Percentiles rank a stretch among this genome's conserved stretches.
Conservation (phyloP, 2,113 vertebrate species). For the Chrysochloris asiatica region DNA sequence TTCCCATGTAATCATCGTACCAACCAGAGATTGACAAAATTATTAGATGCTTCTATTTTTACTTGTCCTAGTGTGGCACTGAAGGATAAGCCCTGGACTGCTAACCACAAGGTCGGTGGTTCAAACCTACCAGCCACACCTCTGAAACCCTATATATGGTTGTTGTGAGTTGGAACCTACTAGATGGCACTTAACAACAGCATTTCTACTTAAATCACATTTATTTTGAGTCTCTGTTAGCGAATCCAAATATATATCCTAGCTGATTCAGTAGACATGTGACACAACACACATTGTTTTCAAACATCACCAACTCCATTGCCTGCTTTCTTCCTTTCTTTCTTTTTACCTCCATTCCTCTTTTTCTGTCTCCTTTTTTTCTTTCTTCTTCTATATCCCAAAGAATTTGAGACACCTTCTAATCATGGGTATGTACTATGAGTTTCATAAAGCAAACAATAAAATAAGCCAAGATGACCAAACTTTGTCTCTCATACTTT, state of each 20-base stretch:
- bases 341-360: not conserved
- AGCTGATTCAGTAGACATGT: not conserved
- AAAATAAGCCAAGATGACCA: too few relatives aligned
- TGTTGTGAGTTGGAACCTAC: too few relatives aligned
- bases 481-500: too few relatives aligned
- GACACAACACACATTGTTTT: not conserved
- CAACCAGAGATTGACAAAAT: too few relatives aligned
- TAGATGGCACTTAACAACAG: too few relatives aligned
- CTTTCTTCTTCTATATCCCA: not conserved
- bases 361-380: not conserved
- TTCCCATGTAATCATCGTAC: not conserved
- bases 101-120: too few relatives aligned
- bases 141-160: too few relatives aligned
- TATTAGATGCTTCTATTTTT: not conserved
- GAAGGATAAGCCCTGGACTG: too few relatives aligned
- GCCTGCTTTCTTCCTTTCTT: not conserved
- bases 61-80: not conserved
- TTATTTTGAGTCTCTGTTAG: slow-evolving; percentile 2
- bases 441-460: slow-evolving; percentile 41
- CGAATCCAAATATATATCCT: slow-evolving; percentile 3
- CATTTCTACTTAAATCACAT: not conserved
- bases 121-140: too few relatives aligned
- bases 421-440: not conserved
- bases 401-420: not conserved
- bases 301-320: not conserved